phyloP scores from a whole-genome alignment of 2,888 invertebrate genomes.

The Eudemis profundana region DNA sequence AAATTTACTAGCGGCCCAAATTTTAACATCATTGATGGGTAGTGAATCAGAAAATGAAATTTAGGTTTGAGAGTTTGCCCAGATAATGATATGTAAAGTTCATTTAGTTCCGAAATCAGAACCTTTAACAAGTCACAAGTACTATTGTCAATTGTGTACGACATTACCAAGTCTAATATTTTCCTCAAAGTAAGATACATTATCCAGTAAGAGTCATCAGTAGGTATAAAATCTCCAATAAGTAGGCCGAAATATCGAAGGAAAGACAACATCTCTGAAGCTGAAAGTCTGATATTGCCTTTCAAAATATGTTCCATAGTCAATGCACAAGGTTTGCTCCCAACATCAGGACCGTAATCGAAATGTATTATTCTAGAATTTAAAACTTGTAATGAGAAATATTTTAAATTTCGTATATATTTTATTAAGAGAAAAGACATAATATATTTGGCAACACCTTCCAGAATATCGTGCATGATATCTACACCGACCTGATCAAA shows the following conservation, averaged over 20 bases:
- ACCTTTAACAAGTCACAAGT: not conserved
- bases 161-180: not conserved
- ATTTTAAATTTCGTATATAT: constrained; percentile 4
- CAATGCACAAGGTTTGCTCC: constrained; percentile 13
- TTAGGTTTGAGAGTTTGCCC: not conserved
- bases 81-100: constrained; percentile 8
- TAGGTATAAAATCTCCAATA: constrained; percentile 36
- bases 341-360: constrained; percentile 8
- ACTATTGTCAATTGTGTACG: not conserved
- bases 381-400: not conserved
- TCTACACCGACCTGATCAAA: constrained; percentile 15
- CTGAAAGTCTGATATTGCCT: constrained; percentile 31
- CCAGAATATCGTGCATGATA: constrained; percentile 13
- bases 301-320: constrained; percentile 5
- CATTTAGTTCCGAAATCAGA: not conserved
- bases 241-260: constrained; percentile 39
- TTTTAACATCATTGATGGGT: not conserved
- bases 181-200: not conserved
- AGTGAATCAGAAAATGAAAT: constrained; percentile 6
- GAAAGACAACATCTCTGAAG: constrained; percentile 42
- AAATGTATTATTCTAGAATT: constrained; percentile 3
- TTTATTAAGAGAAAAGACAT: constrained; percentile 7
- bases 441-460: constrained; percentile 18
- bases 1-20: constrained; percentile 2
- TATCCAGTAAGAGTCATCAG: not conserved